These are phyloP conservation scores for Timandra comae DNA, from an alignment of 2,888 invertebrate species.

Conservation along the genomic window DNA sequence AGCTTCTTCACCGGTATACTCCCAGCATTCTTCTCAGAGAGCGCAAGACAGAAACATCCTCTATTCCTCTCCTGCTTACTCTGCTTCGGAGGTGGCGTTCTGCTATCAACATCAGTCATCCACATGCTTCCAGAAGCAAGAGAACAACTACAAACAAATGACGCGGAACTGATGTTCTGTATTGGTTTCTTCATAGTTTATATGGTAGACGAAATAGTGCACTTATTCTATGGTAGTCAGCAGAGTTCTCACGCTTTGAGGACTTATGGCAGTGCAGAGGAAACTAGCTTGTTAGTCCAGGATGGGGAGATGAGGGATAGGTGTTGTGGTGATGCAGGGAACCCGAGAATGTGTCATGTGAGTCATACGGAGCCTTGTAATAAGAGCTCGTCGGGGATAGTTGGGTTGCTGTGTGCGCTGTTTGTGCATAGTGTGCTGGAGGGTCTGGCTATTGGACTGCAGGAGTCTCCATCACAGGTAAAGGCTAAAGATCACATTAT, in stretches of 20 bases:
- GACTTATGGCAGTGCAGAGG: constrained; percentile 41
- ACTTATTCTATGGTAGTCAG: constrained; percentile 75
- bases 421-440: constrained; percentile 87
- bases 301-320: constrained; percentile 51
- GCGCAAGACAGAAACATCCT: constrained; percentile 76
- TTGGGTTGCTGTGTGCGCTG: constrained; percentile 83
- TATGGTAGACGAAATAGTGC: constrained; percentile 83
- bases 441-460: constrained; percentile 88
- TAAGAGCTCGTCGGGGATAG: constrained; percentile 77
- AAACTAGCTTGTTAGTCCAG: constrained; percentile 38
- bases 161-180: constrained; percentile 81
- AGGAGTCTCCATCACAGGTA: constrained; percentile 79
- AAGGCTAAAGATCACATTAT: too few species aligned
- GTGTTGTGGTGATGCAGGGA: constrained; percentile 49
- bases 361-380: constrained; percentile 81
- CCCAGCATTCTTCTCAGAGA: constrained; percentile 80
- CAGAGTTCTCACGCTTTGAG: constrained; percentile 21
- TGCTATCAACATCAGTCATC: constrained; percentile 84
- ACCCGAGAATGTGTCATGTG: constrained; percentile 78
- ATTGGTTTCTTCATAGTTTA: constrained; percentile 84
- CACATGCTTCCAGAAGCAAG: constrained; percentile 90
- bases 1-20: constrained; percentile 83
- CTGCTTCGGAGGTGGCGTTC: constrained; percentile 88
- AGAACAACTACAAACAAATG: constrained; percentile 66
- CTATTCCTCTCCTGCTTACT: constrained; percentile 81